phyloP scores from a whole-genome alignment of 2,888 invertebrate species.

The Drosophila anomalata region DNA sequence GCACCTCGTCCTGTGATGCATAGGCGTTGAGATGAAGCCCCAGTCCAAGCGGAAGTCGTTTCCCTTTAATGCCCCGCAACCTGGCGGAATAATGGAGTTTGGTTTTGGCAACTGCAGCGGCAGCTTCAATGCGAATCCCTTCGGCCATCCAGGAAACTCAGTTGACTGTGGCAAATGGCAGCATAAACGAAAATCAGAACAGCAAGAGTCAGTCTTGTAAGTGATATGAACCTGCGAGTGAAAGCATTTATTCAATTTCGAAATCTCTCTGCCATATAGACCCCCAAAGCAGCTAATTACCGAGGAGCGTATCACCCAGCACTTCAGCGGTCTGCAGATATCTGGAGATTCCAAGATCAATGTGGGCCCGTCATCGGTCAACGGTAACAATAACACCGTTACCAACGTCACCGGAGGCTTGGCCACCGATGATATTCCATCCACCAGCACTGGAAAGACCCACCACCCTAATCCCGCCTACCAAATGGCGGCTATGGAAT shows the following conservation, averaged over 20 bases:
- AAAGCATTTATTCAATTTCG: neutral
- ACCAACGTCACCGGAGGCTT: conserved; percentile 60
- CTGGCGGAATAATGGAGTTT: conserved; percentile 78
- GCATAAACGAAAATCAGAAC: conserved; percentile 80
- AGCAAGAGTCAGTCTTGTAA: conserved; percentile 84
- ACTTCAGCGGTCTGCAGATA: conserved; percentile 90
- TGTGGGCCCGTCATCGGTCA: conserved; percentile 19
- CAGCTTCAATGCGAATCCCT: conserved; percentile 45
- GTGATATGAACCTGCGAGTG: conserved; percentile 50
- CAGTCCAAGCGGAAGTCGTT: conserved; percentile 38
- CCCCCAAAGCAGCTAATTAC: conserved; percentile 91
- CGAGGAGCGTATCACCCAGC: conserved; percentile 93
- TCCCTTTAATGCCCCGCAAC: conserved; percentile 84
- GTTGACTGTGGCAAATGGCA: conserved; percentile 57
- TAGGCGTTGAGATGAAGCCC: conserved; percentile 24
- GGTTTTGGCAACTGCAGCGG: conserved; percentile 39
- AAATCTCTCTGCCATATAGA: conserved; percentile 77
- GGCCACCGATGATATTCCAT: conserved; percentile 71
- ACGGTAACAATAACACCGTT: conserved; percentile 45
- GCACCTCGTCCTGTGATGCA: conserved; percentile 8
- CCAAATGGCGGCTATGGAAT: conserved; percentile 81
- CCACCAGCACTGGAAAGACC: conserved; percentile 74
- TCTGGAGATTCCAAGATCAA: conserved; percentile 82
- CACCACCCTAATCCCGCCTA: conserved; percentile 77
- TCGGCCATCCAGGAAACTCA: conserved; percentile 42